Conservation (phyloP, 2,797 vertebrate genomes). For the Anomalospiza imberbis region DNA sequence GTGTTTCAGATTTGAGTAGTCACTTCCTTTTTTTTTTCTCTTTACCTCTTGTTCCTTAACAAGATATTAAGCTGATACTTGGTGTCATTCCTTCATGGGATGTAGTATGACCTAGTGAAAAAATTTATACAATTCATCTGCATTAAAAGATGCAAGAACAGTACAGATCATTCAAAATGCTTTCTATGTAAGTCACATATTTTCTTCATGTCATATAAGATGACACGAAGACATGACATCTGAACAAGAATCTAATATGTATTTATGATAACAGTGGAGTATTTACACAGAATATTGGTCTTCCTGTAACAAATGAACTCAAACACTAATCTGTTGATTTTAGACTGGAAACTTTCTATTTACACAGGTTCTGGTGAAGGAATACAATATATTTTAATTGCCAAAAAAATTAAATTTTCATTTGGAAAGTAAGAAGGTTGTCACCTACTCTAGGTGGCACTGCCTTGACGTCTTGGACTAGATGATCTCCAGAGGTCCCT, state of each 20-base stretch:
- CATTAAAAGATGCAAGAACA: neutral
- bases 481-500: neutral
- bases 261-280: neutral
- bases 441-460: neutral
- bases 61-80: neutral
- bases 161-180: neutral
- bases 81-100: neutral
- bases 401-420: neutral
- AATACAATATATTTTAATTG: neutral
- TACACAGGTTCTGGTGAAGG: neutral
- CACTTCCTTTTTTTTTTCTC: neutral
- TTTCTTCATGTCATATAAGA: neutral
- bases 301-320: neutral
- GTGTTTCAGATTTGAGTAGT: neutral
- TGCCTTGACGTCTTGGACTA: neutral
- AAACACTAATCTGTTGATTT: neutral
- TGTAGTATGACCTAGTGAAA: neutral
- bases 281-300: neutral
- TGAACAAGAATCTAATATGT: neutral
- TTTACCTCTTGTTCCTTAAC: neutral
- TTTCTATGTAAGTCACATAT: neutral
- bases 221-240: no score
- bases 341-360: neutral
- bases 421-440: neutral
- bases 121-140: neutral